Conservation (phyloP, 2,888 invertebrate genomes). For the Lasioglossum marginatum region DNA sequence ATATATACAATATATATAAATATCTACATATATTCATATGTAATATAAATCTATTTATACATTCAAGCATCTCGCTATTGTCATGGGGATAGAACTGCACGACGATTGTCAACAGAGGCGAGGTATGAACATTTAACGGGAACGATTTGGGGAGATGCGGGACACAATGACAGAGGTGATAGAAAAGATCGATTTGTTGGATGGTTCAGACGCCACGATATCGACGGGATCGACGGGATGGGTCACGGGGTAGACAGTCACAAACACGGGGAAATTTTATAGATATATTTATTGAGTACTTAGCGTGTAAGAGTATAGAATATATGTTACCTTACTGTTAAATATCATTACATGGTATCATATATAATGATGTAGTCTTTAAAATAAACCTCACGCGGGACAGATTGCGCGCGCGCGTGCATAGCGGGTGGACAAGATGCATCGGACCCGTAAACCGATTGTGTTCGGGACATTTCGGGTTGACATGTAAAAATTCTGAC, state of each 20-base stretch:
- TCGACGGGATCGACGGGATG: slow-evolving; percentile 73
- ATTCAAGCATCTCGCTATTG: slow-evolving; percentile 46
- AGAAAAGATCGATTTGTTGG: slow-evolving; percentile 6
- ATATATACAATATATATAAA: slow-evolving; percentile 56
- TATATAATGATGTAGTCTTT: slow-evolving; percentile 79
- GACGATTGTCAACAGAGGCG: slow-evolving; percentile 42
- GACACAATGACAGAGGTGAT: slow-evolving; percentile 11
- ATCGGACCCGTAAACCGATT: background rate
- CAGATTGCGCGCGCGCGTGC: slow-evolving; percentile 57
- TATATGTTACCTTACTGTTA: slow-evolving; percentile 82
- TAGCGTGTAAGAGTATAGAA: slow-evolving; percentile 84
- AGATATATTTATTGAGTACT: slow-evolving; percentile 85
- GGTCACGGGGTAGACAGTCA: slow-evolving; percentile 78
- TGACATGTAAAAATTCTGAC: background rate
- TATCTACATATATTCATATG: slow-evolving; percentile 54
- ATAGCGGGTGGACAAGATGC: slow-evolving; percentile 20
- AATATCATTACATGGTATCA: slow-evolving; percentile 79
- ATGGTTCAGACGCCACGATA: slow-evolving; percentile 74
- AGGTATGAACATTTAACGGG: slow-evolving; percentile 57
- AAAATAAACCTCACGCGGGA: slow-evolving; percentile 78
- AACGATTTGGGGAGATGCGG: background rate
- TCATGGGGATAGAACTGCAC: slow-evolving; percentile 24
- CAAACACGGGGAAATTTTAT: slow-evolving; percentile 84
- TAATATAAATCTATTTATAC: slow-evolving; percentile 58
- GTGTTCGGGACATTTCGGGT: background rate